Evolutionary conservation across 2,888 invertebrate genomes (phyloP), one percentile per base, ranked within the genome.

Genomic region (Lasius fuliginosus): DNA sequence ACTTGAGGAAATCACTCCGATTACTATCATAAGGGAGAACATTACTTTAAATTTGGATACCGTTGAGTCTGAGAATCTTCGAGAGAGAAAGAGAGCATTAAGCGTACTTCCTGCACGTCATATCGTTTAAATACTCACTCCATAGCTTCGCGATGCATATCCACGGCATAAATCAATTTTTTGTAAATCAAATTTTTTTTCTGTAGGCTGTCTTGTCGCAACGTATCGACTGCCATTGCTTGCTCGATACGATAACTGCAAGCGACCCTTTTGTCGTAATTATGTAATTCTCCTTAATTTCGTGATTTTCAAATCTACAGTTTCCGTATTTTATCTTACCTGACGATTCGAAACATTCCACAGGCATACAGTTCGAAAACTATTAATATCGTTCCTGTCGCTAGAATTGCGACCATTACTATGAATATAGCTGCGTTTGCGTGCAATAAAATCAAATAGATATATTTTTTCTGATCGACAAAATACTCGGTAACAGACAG

Each of bases 81-180:
- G 27, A 58, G 4, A 56, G 11, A 58, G 42, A 12, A 9, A 11
- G 11, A 9, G 27, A n/a, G 11, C 8, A 69, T 53, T 46, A 23
- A 33, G 11, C 23, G 23, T 23, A 23, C 23, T 23, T 23, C 23
- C 23, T 23, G 23, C 23, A 23, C n/a, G 2, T 69, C 4, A 56
- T 11, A 8, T 56, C 18, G n/a, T 9, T 67, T 46, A 12, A 27
- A 36, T 65, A 76, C 46, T 9, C 40, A 73, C 74, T 9, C 49
- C 3, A 76, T 23, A 53, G 65, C 64, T 53, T 65, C 53, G 11
- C 76, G 76, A 76, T 76, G 76, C 30, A 76, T 65, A 49, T 76
- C n/a, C 1, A 77, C 18, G 8, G 77, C 64, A 64, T 11, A 36
- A 65, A 76, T 36, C 36, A 76, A 64, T 36, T 8, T 2, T 0